phyloP scores from a whole-genome alignment of 37 sponge, comb jelly and placozoan species.

The Spongilla lacustris region DNA sequence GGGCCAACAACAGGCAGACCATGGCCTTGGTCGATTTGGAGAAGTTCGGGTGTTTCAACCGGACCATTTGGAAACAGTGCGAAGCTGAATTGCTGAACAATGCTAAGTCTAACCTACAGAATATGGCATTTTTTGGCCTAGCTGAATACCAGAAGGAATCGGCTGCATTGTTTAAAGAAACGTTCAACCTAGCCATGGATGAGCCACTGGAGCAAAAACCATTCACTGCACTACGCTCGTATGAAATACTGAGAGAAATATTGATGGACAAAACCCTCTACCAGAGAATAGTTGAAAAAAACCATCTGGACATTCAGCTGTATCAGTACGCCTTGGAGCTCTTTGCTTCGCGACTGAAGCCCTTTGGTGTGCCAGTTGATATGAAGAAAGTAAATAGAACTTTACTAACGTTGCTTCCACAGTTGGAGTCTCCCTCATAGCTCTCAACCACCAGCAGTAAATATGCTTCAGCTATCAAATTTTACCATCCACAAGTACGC shows the following conservation, averaged over 20 bases:
- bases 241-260: constrained; percentile 30
- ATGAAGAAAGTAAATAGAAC: background rate
- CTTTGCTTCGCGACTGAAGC: constrained; percentile 42
- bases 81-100: constrained; percentile 42
- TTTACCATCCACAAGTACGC: no score
- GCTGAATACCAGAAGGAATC: constrained; percentile 76
- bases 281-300: constrained; percentile 36
- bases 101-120: constrained; percentile 72
- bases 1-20: constrained; percentile 86
- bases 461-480: no score
- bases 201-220: constrained; percentile 48
- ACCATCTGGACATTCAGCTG: constrained; percentile 79
- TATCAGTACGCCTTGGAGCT: constrained; percentile 75
- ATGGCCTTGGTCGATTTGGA: constrained; percentile 76
- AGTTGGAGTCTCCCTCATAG: no score
- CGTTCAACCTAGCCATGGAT: constrained; percentile 51
- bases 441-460: no score
- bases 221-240: constrained; percentile 15
- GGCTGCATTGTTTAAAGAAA: constrained; percentile 68
- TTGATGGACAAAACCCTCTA: constrained; percentile 29
- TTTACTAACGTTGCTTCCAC: no score
- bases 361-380: constrained; percentile 10
- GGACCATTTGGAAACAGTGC: constrained; percentile 5
- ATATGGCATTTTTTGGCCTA: constrained; percentile 77
- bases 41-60: constrained; percentile 57